Conservation (phyloP, 2,888 invertebrate species). For the Acanthosoma haemorrhoidale region DNA sequence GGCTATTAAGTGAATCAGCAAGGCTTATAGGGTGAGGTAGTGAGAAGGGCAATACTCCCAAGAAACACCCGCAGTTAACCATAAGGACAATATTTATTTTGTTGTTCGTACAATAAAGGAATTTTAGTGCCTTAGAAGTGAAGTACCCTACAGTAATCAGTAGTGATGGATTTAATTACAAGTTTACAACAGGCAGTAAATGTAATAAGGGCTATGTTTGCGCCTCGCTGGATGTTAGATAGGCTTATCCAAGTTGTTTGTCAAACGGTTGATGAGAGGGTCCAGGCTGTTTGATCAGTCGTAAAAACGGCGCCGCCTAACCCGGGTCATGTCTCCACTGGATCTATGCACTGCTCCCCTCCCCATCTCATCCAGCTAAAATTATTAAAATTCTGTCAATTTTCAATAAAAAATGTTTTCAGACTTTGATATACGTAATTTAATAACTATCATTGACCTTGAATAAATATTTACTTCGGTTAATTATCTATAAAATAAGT, state of each 20-base stretch:
- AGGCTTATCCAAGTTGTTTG: slow-evolving; percentile 11
- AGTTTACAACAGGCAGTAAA: slow-evolving; percentile 8
- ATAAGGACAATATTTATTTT: not conserved
- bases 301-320: slow-evolving; percentile 8
- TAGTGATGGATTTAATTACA: slow-evolving; percentile 10
- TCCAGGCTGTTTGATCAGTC: not conserved
- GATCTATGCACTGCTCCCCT: not conserved
- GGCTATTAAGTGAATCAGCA: too few species aligned
- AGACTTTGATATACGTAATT: too few species aligned
- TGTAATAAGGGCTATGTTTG: not conserved
- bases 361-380: not conserved
- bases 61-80: not conserved
- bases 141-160: slow-evolving; percentile 4
- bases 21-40: too few species aligned
- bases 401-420: too few species aligned
- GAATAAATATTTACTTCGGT: too few species aligned
- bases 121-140: not conserved
- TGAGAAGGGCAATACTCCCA: too few species aligned
- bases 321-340: not conserved
- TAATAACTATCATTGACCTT: too few species aligned
- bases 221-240: too few species aligned
- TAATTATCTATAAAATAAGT: too few species aligned
- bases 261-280: slow-evolving; percentile 10
- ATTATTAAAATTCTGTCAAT: too few species aligned
- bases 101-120: slow-evolving; percentile 1